Base-by-base conservation (phyloP, 2,888 invertebrate genomes). In the Amphipyra berbera region DNA sequence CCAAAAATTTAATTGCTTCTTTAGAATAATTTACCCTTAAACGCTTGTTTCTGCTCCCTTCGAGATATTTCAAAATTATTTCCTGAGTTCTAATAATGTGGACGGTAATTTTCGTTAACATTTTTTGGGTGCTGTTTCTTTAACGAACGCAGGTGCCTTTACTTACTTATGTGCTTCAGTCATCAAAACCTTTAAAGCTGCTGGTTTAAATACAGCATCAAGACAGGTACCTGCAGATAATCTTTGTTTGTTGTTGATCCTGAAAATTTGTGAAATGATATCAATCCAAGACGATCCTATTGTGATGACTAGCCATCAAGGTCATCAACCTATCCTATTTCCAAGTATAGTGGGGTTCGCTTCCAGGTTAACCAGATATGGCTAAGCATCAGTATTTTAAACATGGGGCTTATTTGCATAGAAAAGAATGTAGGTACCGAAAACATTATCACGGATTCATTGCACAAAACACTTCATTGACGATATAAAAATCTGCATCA, bases 21-120 rank as follows among this genome's bases (percentile, higher is more conserved):
- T 90, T 89, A 87, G 85, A 90, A 91, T 87, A 88, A 77, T 88
- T 88, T 86, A 71, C 79, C 73, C 82, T 84, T 89, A 88, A 89
- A 86, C 76, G 85, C 82, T 87, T 87, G 84, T 86, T 78, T 80
- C 78, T 77, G 71, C 40, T 64, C 71, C 62, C 70, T 78, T 62
- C 61, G 55, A 67, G 64, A 72, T 68, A 75, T 76, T 70, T 55
- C 35, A 55, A 74, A 81, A 81, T 82, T 79, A 75, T 79, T 80
- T 81, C 74, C 80, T 72, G 60, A 47, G 61, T 78, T 78, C 71
- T 76, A 78, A 77, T 70, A 70, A 70, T 57, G 55, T 65, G 44
- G 45, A 63, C 45, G 65, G 70, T 73, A 78, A 78, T 76, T 76
- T n/a, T 66, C 5, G 63, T 59, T 58, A 57, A 65, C 27, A 77